phyloP scores from a whole-genome alignment of 2,888 invertebrate genomes.

The Idaea aversata region DNA sequence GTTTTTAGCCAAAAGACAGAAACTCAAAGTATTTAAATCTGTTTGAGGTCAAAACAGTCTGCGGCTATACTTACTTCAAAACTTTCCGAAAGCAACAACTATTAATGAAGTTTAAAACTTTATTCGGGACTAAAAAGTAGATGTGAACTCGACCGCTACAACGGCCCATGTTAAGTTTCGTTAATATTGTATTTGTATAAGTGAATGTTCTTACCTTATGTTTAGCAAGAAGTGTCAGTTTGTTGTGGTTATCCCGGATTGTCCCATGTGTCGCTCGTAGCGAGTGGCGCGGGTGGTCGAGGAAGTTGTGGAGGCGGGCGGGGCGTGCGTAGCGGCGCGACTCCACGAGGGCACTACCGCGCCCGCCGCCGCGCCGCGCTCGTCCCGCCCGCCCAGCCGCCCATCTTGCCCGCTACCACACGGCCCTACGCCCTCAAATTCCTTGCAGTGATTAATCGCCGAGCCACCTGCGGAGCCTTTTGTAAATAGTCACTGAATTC shows the following conservation, averaged over 20 bases:
- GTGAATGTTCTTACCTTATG: slow-evolving; percentile 25
- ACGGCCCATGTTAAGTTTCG: slow-evolving; percentile 4
- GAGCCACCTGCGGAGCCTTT: slow-evolving; percentile 78
- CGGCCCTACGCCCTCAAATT: slow-evolving; percentile 44
- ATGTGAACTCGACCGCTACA: slow-evolving; percentile 9
- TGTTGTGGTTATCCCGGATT: slow-evolving; percentile 30
- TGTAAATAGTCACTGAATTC: slow-evolving; percentile 59
- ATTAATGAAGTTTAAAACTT: slow-evolving; percentile 21
- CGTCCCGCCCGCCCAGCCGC: slow-evolving; percentile 44
- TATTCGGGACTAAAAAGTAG: slow-evolving; percentile 20
- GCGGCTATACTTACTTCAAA: slow-evolving; percentile 13
- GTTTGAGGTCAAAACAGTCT: slow-evolving; percentile 20
- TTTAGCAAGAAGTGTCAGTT: slow-evolving; percentile 20
- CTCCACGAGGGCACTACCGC: slow-evolving; percentile 71
- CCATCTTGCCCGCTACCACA: slow-evolving; percentile 37
- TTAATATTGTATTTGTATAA: slow-evolving; percentile 13
- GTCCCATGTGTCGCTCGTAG: slow-evolving; percentile 27
- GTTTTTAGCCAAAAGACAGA: slow-evolving; percentile 10
- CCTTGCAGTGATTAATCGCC: slow-evolving; percentile 73
- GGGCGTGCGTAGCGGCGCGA: slow-evolving; percentile 62
- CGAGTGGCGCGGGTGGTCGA: slow-evolving; percentile 28
- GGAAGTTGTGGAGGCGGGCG: slow-evolving; percentile 43
- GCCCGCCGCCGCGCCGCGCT: slow-evolving; percentile 45
- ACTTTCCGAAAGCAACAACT: slow-evolving; percentile 12
- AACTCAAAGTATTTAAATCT: slow-evolving; percentile 11